phyloP scores from a whole-genome alignment of 2,113 vertebrate genomes.

The Colaptes auratus region DNA sequence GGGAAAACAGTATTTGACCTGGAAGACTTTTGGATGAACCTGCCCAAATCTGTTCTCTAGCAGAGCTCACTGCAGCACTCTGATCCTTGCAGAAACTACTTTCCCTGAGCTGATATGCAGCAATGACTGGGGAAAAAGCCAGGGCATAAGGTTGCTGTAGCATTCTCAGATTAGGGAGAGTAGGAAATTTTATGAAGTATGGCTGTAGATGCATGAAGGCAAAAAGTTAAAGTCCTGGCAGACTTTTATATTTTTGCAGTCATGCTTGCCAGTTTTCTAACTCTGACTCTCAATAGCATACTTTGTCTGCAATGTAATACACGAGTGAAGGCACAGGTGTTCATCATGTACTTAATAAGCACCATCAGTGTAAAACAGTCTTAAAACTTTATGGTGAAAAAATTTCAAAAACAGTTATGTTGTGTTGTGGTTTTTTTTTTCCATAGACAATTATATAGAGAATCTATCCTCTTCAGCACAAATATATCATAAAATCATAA shows the following conservation, averaged over 20 bases:
- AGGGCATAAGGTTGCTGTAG: background rate
- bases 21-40: background rate
- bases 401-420: background rate
- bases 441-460: background rate
- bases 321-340: background rate
- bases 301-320: background rate
- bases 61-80: background rate
- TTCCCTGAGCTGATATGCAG: background rate
- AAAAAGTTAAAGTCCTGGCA: background rate
- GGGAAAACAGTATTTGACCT: background rate
- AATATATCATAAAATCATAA: background rate
- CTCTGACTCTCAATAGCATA: background rate
- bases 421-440: too few relatives aligned
- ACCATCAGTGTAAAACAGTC: background rate
- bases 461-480: background rate
- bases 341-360: background rate
- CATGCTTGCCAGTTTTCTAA: background rate
- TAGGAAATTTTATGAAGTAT: background rate
- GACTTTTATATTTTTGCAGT: background rate
- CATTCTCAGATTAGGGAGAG: background rate
- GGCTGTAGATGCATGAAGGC: background rate
- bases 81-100: background rate
- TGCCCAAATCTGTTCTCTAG: background rate
- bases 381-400: background rate
- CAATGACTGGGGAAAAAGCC: conserved; percentile 17